Evolutionary conservation across 2,888 invertebrate genomes (phyloP).

Genomic region (Oeneis ivallda): DNA sequence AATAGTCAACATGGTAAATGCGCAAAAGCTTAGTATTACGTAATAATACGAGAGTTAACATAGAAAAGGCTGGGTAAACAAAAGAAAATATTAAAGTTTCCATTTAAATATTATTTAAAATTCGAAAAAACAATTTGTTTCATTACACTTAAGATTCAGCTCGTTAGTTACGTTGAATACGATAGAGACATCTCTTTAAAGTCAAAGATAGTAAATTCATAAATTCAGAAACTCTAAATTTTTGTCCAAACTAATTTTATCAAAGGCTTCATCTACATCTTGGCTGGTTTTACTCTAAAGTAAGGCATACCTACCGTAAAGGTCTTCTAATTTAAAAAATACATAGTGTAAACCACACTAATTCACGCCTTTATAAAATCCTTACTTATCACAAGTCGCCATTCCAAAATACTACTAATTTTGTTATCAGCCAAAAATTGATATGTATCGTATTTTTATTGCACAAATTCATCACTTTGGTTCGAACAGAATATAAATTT

Average conservation of each 20-base stretch:
- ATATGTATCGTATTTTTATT: slow-evolving; percentile 79
- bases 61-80: slow-evolving; percentile 69
- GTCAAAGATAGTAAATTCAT: slow-evolving; percentile 17
- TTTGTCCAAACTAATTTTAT: slow-evolving; percentile 17
- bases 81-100: slow-evolving; percentile 69
- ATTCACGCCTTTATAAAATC: slow-evolving; percentile 53
- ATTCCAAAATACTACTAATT: slow-evolving; percentile 64
- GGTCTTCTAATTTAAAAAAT: slow-evolving; percentile 68
- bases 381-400: slow-evolving; percentile 71
- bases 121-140: slow-evolving; percentile 18
- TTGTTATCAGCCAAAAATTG: slow-evolving; percentile 75
- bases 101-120: slow-evolving; percentile 36
- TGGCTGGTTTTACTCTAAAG: slow-evolving; percentile 59
- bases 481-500: slow-evolving; percentile 53
- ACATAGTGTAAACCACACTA: slow-evolving; percentile 61
- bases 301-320: slow-evolving; percentile 71
- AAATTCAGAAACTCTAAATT: slow-evolving; percentile 20
- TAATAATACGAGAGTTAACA: slow-evolving; percentile 49
- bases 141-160: slow-evolving; percentile 9
- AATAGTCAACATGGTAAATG: slow-evolving; percentile 80
- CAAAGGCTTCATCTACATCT: slow-evolving; percentile 48
- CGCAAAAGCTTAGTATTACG: slow-evolving; percentile 70
- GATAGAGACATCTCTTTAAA: slow-evolving; percentile 5
- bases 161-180: slow-evolving; percentile 20
- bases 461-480: slow-evolving; percentile 72